Conservation (phyloP, 2,888 invertebrate species). For the Dasysyrphus albostriatus region DNA sequence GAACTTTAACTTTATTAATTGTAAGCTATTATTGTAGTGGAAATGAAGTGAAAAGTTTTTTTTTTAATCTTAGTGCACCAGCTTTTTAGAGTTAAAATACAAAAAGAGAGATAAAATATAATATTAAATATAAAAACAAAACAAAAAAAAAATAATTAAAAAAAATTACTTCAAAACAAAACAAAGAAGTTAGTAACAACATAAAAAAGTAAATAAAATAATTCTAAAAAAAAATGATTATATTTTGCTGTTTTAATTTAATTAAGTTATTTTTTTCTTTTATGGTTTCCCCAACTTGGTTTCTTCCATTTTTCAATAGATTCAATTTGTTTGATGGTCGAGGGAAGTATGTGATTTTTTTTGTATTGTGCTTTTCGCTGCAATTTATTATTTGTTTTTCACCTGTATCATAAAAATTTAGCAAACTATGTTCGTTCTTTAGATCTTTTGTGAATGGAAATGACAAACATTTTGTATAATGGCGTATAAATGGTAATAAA, state of each 20-base stretch:
- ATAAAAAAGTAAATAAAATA: slow-evolving; percentile 72
- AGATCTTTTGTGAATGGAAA: neutral
- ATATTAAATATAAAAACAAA: slow-evolving; percentile 61
- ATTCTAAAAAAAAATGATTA: slow-evolving; percentile 63
- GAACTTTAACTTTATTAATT: slow-evolving; percentile 69
- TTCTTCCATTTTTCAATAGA: neutral
- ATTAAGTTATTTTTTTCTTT: neutral
- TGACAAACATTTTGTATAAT: neutral
- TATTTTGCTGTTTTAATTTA: slow-evolving; percentile 36
- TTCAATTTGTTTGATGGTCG: slow-evolving; percentile 1
- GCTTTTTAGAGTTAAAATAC: slow-evolving; percentile 73
- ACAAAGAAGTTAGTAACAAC: slow-evolving; percentile 73
- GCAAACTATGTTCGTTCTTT: neutral
- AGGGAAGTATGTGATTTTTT: slow-evolving; percentile 14
- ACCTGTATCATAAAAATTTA: neutral
- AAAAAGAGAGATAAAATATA: slow-evolving; percentile 70
- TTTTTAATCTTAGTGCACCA: slow-evolving; percentile 74
- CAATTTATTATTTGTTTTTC: neutral
- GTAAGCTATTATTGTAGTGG: slow-evolving; percentile 74
- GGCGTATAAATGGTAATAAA: neutral
- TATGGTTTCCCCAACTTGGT: slow-evolving; percentile 8
- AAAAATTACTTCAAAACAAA: slow-evolving; percentile 74
- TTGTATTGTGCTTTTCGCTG: neutral
- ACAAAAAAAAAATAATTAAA: slow-evolving; percentile 38
- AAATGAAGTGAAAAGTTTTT: slow-evolving; percentile 62